Evolutionary conservation across 2,888 invertebrate species (phyloP).

Genomic region (Latrodectus hesperus): DNA sequence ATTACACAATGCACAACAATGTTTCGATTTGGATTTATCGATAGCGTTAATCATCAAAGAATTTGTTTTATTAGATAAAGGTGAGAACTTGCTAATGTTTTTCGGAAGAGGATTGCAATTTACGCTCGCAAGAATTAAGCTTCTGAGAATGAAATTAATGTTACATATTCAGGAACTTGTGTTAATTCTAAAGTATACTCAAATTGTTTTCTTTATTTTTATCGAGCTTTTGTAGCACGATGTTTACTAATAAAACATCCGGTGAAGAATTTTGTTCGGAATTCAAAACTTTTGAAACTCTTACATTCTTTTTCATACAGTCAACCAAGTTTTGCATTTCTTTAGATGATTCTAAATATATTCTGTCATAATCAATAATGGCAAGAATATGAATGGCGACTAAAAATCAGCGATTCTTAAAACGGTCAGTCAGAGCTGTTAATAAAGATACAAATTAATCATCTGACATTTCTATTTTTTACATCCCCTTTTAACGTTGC

Average conservation of each 20-base stretch:
- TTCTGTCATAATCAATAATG: constrained; percentile 8
- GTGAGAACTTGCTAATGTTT: not conserved
- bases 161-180: not conserved
- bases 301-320: not conserved
- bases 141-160: not conserved
- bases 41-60: no score
- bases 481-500: constrained; percentile 11
- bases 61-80: no score
- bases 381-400: not conserved
- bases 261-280: not conserved
- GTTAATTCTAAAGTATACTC: not conserved
- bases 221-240: not conserved
- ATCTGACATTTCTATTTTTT: constrained; percentile 1
- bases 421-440: not conserved
- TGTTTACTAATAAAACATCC: not conserved
- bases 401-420: not conserved
- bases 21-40: no score
- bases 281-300: not conserved
- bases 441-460: constrained; percentile 5
- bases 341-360: not conserved
- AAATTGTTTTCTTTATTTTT: not conserved
- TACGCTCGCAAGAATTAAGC: not conserved
- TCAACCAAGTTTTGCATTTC: not conserved
- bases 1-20: no score
- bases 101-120: not conserved